Evolutionary conservation across 2,113 vertebrate species (phyloP), one percentile per base, ranked within the genome.

Genomic region (Mastomys coucha): DNA sequence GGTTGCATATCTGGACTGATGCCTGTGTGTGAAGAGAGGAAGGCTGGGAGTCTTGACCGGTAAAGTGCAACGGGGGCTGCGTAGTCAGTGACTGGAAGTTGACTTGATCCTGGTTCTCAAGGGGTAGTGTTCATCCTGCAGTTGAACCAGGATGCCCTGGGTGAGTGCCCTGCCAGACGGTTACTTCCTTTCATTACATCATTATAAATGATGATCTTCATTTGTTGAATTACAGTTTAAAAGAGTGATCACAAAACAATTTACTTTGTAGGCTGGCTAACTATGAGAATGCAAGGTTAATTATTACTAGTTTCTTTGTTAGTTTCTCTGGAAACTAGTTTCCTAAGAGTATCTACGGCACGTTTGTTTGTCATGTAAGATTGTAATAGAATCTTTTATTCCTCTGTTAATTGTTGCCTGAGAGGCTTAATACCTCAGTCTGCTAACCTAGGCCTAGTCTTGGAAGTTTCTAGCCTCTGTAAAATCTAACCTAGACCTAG

Each of bases 141-240:
- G 84, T 51, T 20, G 17, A 67, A 33, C 28, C 82, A 67, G 26
- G 75, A 36, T 53, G 16, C 49, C 51, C 45, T 51, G 19, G 77
- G 49, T 19, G 42, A 33, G 49, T 17, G 28, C 49, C 33, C 28
- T 33, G 19, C 28, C 19, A 39, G 33, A 19, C 2, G n/a, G 33
- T 33, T n/a, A 7, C 33, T 20, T 7, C 70, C 14, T 69, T 81
- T 20, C 39, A 24, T 1, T 2, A 14, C 17, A 7, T 49, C 31
- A n/a, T n/a, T n/a, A n/a, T n/a, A n/a, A n/a, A n/a, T n/a, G n/a
- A n/a, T n/a, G n/a, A 31, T 76, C 3, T 69, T 78, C 58, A 5
- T 84, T 92, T 92, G 49, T 65, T 89, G 49, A 51, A 63, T 84
- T 76, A 14, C 24, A 39, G 36, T 58, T 97, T 76, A 28, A 92